These are phyloP conservation scores for Conus betulinus DNA, from an alignment of 1,140 invertebrate genomes.

Conservation along the genomic window DNA sequence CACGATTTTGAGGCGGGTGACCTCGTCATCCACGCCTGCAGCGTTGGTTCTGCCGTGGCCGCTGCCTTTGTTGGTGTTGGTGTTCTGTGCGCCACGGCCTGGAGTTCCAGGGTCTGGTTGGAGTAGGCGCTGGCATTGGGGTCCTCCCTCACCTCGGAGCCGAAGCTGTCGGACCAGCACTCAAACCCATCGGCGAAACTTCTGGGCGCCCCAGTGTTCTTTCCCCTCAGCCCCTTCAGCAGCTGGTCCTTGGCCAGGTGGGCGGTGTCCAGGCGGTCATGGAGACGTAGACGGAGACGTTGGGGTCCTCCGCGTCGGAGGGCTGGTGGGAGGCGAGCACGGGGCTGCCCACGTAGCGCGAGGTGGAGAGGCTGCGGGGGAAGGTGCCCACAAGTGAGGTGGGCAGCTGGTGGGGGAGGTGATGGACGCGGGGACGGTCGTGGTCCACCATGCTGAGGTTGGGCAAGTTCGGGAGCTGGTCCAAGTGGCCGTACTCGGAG, in stretches of 20 bases:
- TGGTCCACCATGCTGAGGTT: background rate
- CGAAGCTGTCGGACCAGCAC: background rate
- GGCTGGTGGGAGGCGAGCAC: background rate
- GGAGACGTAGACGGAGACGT: background rate
- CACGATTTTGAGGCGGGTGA: conserved; percentile 1
- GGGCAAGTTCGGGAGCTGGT: background rate
- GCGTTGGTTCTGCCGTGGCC: background rate
- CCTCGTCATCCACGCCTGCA: background rate
- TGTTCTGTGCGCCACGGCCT: background rate
- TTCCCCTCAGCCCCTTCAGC: background rate
- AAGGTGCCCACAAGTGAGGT: background rate
- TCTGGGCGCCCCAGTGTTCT: background rate
- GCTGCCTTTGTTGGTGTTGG: background rate
- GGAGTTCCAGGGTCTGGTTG: background rate
- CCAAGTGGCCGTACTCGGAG: background rate
- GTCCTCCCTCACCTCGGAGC: background rate
- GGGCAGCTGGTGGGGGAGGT: background rate
- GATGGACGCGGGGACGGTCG: background rate
- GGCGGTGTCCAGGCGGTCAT: background rate
- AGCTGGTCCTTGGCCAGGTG: background rate
- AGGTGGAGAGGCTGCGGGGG: background rate
- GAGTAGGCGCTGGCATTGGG: background rate
- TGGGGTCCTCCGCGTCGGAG: background rate
- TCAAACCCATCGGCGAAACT: background rate
- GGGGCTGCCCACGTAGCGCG: background rate